Percentiles rank a stretch among this genome's conserved stretches.
Evolutionary conservation across 2,888 invertebrate species (phyloP).

Genomic region (Priocnemis perturbator): DNA sequence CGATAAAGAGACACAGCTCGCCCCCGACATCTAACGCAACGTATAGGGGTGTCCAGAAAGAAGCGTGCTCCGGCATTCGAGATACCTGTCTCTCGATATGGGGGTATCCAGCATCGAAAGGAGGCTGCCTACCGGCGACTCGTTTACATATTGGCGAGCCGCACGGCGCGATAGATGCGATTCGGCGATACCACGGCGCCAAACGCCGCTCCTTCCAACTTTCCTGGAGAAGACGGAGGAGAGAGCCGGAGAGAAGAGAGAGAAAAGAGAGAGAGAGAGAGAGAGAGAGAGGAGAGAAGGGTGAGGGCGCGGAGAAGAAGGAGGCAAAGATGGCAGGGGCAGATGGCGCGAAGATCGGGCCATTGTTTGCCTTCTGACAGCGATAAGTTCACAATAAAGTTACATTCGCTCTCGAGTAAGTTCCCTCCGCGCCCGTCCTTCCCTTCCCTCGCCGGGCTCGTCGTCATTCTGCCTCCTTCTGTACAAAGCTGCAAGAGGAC

Average conservation of each 20-base stretch:
- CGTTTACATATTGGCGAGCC: conserved; percentile 62
- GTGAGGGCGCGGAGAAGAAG: conserved; percentile 36
- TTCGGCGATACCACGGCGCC: conserved; percentile 62
- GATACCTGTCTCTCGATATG: conserved; percentile 30
- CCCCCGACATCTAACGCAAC: not conserved
- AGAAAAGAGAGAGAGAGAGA: not conserved
- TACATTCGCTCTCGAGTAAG: conserved; percentile 71
- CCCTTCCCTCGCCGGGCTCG: conserved; percentile 18
- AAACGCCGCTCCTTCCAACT: conserved; percentile 40
- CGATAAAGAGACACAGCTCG: conserved; percentile 23
- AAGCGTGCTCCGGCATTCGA: conserved; percentile 30
- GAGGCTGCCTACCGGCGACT: conserved; percentile 37
- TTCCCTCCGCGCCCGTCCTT: conserved; percentile 25
- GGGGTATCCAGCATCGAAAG: conserved; percentile 6
- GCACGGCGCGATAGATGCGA: conserved; percentile 62
- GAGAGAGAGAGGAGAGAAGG: conserved; percentile 21
- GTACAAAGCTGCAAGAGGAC: conserved; percentile 1
- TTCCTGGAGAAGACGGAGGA: conserved; percentile 1
- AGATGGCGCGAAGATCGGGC: conserved; percentile 63
- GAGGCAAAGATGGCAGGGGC: conserved; percentile 55
- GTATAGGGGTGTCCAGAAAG: conserved; percentile 20
- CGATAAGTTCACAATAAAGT: conserved; percentile 74
- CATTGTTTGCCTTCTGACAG: conserved; percentile 66
- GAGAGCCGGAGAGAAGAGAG: conserved; percentile 18
- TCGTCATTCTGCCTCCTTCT: conserved; percentile 9